Evolutionary conservation across 2,888 invertebrate genomes (phyloP), one percentile per base, ranked within the genome.

Genomic region (Pseudococcus longispinus): DNA sequence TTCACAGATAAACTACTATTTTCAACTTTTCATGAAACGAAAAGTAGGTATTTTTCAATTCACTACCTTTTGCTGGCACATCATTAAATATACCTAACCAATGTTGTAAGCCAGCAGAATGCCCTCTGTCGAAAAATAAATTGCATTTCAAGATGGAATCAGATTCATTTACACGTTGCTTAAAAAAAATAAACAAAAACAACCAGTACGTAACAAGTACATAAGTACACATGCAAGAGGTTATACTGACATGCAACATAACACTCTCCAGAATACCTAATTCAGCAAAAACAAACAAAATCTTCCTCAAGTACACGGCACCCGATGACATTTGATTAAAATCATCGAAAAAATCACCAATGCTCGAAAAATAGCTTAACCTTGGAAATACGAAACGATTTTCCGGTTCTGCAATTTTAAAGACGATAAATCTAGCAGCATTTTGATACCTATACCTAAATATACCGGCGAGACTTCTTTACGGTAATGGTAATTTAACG

Each of bases 401-500:
- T 85, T 85, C 77, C 85, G 85, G 44, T 46, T 85, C 32, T 46
- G 29, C 44, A 74, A 85, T 85, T 85, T 26, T 65, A 74, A 85
- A 85, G 85, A 85, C 77, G 85, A 74, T 37, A 74, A 74, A 29
- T 18, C 37, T 37, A 9, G 9, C 37, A 74, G 26, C 74, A 32
- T 37, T 74, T 74, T 74, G 29, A 74, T 51, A 51, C 13, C 13
- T 51, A 51, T 9, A 18, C 18, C 37, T n/a, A 51, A 51, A 51
- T 51, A 51, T n/a, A 18, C 74, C 37, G 74, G 1, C 44, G 83
- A 23, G 55, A 44, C 60, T 85, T 70, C 65, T 85, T 29, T 77
- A 85, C 85, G 85, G 85, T 46, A 77, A 77, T 51, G 51, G 85
- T 77, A 77, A 85, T 85, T 85, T 85, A 77, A 85, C 85, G 85